A percentile compares a stretch with the other conserved stretches of the same genome.
Conservation (phyloP, 2,113 vertebrate genomes). For the Labeo catla region DNA sequence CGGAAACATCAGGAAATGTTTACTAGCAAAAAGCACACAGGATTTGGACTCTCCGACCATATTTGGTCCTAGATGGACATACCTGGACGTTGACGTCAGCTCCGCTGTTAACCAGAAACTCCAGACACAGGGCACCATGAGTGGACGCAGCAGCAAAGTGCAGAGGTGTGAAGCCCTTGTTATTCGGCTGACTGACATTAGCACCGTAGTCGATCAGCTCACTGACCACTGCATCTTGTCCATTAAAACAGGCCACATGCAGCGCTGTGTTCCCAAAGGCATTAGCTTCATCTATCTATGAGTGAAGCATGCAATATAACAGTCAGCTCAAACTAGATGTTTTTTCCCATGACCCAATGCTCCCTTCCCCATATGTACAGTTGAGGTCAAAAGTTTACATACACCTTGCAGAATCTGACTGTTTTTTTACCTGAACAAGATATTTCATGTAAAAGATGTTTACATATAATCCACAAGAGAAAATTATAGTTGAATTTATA, state of each 20-base stretch:
- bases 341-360: not conserved
- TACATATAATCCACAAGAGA: too few relatives aligned
- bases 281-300: slow-evolving; percentile 93
- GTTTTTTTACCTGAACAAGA: too few relatives aligned
- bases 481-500: too few relatives aligned
- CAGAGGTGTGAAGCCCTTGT: slow-evolving; percentile 93
- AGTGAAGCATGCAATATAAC: slow-evolving; percentile 35
- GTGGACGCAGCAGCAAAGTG: slow-evolving; percentile 96
- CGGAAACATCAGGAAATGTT: slow-evolving; percentile 22
- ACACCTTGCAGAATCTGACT: too few relatives aligned
- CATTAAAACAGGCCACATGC: slow-evolving; percentile 94
- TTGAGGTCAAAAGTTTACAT: too few relatives aligned
- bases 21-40: not conserved
- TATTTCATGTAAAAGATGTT: too few relatives aligned
- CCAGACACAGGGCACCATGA: slow-evolving; percentile 91
- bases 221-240: slow-evolving; percentile 91
- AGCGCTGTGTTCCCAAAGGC: slow-evolving; percentile 94
- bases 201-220: slow-evolving; percentile 96
- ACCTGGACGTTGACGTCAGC: slow-evolving; percentile 97
- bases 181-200: slow-evolving; percentile 94
- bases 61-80: slow-evolving; percentile 26
- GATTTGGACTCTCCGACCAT: not conserved
- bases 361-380: not conserved
- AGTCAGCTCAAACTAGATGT: not conserved
- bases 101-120: slow-evolving; percentile 93